phyloP scores from a whole-genome alignment of 2,888 invertebrate species.

The Linnaemya vulpina region DNA sequence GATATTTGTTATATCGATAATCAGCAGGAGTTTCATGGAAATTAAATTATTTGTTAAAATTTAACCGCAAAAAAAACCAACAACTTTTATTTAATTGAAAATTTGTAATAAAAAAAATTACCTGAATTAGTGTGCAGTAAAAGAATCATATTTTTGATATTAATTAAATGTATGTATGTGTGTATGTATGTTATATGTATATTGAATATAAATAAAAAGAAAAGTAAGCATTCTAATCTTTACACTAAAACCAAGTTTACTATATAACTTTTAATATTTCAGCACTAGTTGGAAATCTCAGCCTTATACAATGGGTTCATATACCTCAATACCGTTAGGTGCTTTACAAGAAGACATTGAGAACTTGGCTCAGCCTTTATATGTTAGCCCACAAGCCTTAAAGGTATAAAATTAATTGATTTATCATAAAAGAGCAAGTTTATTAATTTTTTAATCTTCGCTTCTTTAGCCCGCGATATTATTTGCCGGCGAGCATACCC shows the following conservation, averaged over 20 bases:
- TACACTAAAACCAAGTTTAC: background rate
- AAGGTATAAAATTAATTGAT: constrained; percentile 84
- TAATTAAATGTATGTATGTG: no score
- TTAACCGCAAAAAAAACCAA: no score
- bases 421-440: background rate
- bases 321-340: constrained; percentile 95
- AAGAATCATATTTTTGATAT: no score
- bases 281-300: constrained; percentile 96
- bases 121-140: no score
- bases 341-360: constrained; percentile 95
- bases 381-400: constrained; percentile 87
- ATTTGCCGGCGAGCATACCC: constrained; percentile 98
- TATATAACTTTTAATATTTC: constrained; percentile 76
- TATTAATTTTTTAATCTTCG: background rate
- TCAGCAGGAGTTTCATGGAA: no score
- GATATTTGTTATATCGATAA: no score
- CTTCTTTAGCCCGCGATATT: constrained; percentile 89
- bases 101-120: no score
- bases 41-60: no score
- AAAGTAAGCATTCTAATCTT: no score
- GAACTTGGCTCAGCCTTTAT: constrained; percentile 92
- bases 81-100: no score
- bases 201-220: no score
- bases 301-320: constrained; percentile 92
- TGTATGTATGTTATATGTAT: no score